Percentiles rank a stretch among this genome's conserved stretches.
Conservation (phyloP, 1,140 invertebrate species). For the Drosophila simulans region DNA sequence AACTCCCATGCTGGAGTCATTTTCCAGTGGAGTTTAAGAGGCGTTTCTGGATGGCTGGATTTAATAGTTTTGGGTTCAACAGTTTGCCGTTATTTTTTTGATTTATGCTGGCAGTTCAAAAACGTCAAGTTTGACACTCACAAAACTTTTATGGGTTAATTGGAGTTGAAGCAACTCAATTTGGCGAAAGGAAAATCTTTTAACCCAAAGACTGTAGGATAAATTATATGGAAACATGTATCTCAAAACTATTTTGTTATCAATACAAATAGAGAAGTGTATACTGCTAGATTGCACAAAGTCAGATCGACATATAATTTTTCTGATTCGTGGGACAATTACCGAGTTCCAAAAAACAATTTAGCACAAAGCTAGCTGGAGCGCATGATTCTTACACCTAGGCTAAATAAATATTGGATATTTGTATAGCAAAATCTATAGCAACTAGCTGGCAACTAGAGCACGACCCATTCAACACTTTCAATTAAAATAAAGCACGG, state of each 20-base stretch:
- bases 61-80: slow-evolving; percentile 34
- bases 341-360: not conserved
- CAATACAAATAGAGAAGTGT: not conserved
- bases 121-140: slow-evolving; percentile 2
- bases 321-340: not conserved
- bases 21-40: slow-evolving; percentile 16
- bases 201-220: not conserved
- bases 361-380: not conserved
- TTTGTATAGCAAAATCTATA: slow-evolving; percentile 15
- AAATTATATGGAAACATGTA: not conserved
- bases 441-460: slow-evolving; percentile 36
- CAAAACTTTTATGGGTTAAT: slow-evolving; percentile 6
- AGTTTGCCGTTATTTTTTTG: not conserved
- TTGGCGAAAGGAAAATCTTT: not conserved
- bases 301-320: not conserved
- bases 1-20: slow-evolving; percentile 21
- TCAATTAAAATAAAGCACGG: slow-evolving; percentile 60
- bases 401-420: slow-evolving; percentile 23
- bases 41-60: slow-evolving; percentile 1
- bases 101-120: slow-evolving; percentile 8
- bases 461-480: slow-evolving; percentile 39
- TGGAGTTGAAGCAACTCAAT: not conserved
- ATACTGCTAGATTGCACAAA: not conserved
- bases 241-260: not conserved
- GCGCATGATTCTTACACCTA: slow-evolving; percentile 1